Conservation (phyloP, 2,888 invertebrate species). For the Globia sparganii region DNA sequence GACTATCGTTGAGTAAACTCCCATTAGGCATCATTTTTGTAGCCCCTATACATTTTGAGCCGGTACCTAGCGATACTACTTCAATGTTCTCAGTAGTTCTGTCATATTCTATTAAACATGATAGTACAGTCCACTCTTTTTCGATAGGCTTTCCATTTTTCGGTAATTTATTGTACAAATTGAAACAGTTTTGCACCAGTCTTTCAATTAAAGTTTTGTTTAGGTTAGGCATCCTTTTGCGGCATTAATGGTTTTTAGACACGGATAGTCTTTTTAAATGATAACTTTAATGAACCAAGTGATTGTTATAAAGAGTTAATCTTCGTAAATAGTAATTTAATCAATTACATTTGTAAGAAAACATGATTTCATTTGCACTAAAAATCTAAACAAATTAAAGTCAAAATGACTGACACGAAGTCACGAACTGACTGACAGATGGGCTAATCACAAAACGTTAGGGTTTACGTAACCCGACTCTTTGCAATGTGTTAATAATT, state of each 20-base stretch:
- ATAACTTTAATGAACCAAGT: not conserved
- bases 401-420: conserved; percentile 14
- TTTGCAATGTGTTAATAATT: not conserved
- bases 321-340: not conserved
- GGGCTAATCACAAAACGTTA: not conserved
- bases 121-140: conserved; percentile 96
- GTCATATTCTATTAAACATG: conserved; percentile 92
- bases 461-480: not conserved
- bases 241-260: not conserved
- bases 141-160: conserved; percentile 95
- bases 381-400: conserved; percentile 31
- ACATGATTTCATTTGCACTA: not conserved
- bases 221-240: conserved; percentile 71
- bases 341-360: not conserved
- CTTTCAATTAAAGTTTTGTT: conserved; percentile 78
- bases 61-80: conserved; percentile 96
- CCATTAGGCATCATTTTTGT: conserved; percentile 92
- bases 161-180: conserved; percentile 91
- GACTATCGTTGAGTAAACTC: conserved; percentile 95
- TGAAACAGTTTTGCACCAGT: conserved; percentile 91
- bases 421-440: not conserved
- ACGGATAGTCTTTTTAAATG: not conserved
- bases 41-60: conserved; percentile 97
- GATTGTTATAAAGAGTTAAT: too few species aligned
- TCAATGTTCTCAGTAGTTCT: conserved; percentile 76